Evolutionary conservation across 53 echinoderm and acorn worm genomes (phyloP).

Genomic region (Patiria pectinifera): DNA sequence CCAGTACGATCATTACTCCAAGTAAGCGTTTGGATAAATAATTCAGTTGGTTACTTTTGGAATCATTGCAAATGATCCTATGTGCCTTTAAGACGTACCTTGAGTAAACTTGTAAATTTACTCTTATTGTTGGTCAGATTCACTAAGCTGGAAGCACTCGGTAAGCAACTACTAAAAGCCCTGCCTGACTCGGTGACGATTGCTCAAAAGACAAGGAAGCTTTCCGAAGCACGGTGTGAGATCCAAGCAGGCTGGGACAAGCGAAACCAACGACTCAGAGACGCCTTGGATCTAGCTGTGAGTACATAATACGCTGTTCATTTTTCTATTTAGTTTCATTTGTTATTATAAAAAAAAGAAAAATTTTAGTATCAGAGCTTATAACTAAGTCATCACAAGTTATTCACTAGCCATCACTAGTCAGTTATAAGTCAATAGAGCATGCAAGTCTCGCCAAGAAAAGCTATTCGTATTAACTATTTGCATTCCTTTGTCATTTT

Average conservation of each 20-base stretch:
- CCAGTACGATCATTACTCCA: too few relatives aligned
- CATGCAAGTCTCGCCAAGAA: too few relatives aligned
- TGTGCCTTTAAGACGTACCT: neutral
- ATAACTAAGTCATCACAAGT: too few relatives aligned
- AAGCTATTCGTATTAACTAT: too few relatives aligned
- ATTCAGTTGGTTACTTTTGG: too few relatives aligned
- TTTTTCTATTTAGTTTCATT: too few relatives aligned
- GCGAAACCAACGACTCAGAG: slow-evolving; percentile 86
- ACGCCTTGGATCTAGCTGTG: slow-evolving; percentile 87
- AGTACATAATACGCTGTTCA: slow-evolving; percentile 27
- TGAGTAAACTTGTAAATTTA: neutral
- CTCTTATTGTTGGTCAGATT: slow-evolving; percentile 48
- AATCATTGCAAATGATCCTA: neutral
- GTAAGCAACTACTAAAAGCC: slow-evolving; percentile 68
- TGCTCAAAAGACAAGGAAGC: slow-evolving; percentile 77
- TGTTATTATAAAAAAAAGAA: too few relatives aligned
- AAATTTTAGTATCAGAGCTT: too few relatives aligned
- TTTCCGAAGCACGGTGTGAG: slow-evolving; percentile 55
- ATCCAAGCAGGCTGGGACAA: slow-evolving; percentile 82
- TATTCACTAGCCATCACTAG: too few relatives aligned
- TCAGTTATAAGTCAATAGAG: too few relatives aligned
- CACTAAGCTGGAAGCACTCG: slow-evolving; percentile 55
- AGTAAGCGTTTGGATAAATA: too few relatives aligned
- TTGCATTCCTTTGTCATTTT: too few relatives aligned
- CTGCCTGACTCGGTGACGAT: slow-evolving; percentile 81